Evolutionary conservation across 2,888 invertebrate species (phyloP).

Genomic region (Macrosiphum euphorbiae): DNA sequence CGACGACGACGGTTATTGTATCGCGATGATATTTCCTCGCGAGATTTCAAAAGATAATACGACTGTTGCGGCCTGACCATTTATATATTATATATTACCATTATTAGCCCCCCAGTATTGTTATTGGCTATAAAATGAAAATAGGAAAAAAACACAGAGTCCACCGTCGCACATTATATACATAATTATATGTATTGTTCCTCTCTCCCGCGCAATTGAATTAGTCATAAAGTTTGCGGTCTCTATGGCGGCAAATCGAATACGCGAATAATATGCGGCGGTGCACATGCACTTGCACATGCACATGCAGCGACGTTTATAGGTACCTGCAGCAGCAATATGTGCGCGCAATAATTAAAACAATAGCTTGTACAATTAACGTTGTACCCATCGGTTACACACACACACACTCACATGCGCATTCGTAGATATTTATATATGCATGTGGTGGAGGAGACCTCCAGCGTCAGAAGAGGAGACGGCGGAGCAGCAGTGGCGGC

Average conservation of each 20-base stretch:
- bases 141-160: not conserved
- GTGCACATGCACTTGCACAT: not conserved
- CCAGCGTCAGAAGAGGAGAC: slow-evolving; percentile 26
- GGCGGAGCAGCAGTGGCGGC: slow-evolving; percentile 44
- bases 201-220: slow-evolving; percentile 31
- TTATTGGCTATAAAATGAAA: slow-evolving; percentile 6
- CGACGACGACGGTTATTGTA: not conserved
- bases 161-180: not conserved
- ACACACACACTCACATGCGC: not conserved
- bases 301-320: not conserved
- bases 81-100: slow-evolving; percentile 3
- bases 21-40: not conserved
- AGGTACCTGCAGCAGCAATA: not conserved
- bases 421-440: not conserved
- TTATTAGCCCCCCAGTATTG: slow-evolving; percentile 25
- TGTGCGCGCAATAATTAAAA: slow-evolving; percentile 58
- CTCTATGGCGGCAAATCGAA: slow-evolving; percentile 15
- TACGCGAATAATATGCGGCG: not conserved
- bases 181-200: slow-evolving; percentile 23
- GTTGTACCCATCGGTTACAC: slow-evolving; percentile 39
- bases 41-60: slow-evolving; percentile 25
- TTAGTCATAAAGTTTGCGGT: slow-evolving; percentile 45
- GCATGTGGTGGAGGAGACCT: not conserved
- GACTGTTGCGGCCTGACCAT: not conserved
- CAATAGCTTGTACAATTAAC: slow-evolving; percentile 65